phyloP scores from a whole-genome alignment of 2,113 vertebrate species.

The Rallus limicola region DNA sequence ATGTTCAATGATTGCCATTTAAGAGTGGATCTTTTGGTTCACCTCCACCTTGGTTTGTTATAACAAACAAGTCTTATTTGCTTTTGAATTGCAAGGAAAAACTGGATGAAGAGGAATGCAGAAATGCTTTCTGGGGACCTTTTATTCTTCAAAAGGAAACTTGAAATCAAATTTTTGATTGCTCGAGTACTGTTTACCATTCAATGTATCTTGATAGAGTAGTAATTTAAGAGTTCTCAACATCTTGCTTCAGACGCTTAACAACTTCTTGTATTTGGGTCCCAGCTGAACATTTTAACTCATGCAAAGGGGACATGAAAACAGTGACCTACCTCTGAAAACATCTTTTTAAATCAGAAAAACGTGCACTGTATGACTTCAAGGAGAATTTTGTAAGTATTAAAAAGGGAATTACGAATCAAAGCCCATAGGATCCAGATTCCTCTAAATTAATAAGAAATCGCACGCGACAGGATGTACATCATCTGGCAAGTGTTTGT shows the following conservation, averaged over 20 bases:
- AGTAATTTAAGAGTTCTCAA: conserved; percentile 54
- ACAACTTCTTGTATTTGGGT: conserved; percentile 13
- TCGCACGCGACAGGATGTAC: neutral
- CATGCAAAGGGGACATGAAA: conserved; percentile 33
- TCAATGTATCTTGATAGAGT: conserved; percentile 43
- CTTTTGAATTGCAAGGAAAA: conserved; percentile 33
- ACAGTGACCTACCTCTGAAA: conserved; percentile 62
- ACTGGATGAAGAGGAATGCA: conserved; percentile 21
- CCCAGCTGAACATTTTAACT: conserved; percentile 50
- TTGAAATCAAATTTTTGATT: conserved; percentile 55
- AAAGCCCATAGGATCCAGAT: neutral
- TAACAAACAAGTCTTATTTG: conserved; percentile 5
- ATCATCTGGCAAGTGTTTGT: neutral
- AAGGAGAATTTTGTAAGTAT: conserved; percentile 32
- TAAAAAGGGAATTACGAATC: conserved; percentile 35
- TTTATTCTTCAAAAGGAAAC: conserved; percentile 54
- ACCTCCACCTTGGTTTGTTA: conserved; percentile 23
- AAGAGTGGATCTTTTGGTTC: conserved; percentile 39
- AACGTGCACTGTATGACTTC: conserved; percentile 32
- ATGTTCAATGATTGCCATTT: conserved; percentile 9
- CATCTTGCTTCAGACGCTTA: neutral
- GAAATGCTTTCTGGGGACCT: conserved; percentile 49
- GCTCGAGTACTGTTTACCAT: conserved; percentile 35
- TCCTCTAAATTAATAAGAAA: conserved; percentile 17
- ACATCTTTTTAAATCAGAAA: conserved; percentile 70